These are phyloP conservation scores for Boulengeromyrus knoepffleri DNA, from an alignment of 2,113 vertebrate genomes.

Conservation along the genomic window DNA sequence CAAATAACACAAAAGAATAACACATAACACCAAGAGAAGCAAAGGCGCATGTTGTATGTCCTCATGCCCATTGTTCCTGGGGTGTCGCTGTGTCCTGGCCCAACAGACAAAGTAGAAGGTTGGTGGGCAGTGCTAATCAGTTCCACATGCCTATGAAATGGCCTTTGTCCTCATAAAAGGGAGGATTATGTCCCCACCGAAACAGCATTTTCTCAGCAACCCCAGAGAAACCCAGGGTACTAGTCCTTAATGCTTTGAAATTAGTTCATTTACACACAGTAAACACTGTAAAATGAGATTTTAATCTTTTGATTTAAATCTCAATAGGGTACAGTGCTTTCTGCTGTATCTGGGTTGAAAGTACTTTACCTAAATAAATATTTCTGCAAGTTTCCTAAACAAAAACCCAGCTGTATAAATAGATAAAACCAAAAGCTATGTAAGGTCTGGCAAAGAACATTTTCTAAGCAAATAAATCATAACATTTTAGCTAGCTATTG, in stretches of 20 bases:
- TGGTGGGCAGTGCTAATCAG: background rate
- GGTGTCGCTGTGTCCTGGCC: background rate
- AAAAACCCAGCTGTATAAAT: background rate
- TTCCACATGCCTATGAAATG: background rate
- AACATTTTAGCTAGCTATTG: background rate
- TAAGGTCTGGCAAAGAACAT: background rate
- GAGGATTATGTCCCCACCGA: background rate
- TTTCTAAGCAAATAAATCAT: background rate
- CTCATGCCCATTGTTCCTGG: background rate
- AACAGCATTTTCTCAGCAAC: background rate
- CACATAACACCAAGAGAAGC: background rate
- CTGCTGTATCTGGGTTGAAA: background rate
- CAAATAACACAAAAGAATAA: background rate
- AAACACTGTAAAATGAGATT: conserved; percentile 2
- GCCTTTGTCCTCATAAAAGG: background rate
- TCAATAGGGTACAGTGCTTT: background rate
- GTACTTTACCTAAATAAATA: conserved; percentile 1
- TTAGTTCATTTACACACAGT: background rate
- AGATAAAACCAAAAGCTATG: background rate
- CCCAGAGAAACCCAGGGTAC: background rate
- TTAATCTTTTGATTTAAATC: background rate
- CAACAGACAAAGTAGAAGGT: background rate
- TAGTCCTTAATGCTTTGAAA: background rate
- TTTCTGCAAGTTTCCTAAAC: background rate
- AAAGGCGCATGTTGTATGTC: background rate